Percentiles rank a stretch among this genome's conserved stretches.
Conservation (phyloP, 2,113 vertebrate species). For the Lamprologus sp. region DNA sequence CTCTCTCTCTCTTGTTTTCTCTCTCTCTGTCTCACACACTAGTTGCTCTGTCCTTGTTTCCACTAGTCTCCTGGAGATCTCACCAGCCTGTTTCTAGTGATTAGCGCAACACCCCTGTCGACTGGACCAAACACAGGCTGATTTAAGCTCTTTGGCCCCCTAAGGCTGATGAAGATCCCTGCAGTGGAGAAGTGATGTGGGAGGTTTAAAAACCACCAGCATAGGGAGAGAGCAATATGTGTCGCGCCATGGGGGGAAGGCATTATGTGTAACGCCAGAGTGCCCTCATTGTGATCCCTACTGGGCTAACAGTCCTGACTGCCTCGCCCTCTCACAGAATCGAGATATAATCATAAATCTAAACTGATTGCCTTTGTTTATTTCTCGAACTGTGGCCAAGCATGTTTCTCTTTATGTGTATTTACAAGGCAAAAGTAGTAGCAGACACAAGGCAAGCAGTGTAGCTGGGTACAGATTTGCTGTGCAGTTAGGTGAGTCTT, state of each 20-base stretch:
- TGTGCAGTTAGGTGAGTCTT: background rate
- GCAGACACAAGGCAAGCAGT: background rate
- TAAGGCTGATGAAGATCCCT: slow-evolving; percentile 28
- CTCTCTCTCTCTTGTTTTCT: background rate
- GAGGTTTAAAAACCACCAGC: slow-evolving; percentile 10
- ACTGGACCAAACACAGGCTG: slow-evolving; percentile 33
- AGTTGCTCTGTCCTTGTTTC: background rate
- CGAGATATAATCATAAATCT: background rate
- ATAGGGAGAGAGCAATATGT: slow-evolving; percentile 22
- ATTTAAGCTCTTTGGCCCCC: slow-evolving; percentile 30
- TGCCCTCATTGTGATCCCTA: slow-evolving; percentile 13
- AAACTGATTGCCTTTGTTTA: slow-evolving; percentile 1
- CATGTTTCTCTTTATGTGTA: background rate
- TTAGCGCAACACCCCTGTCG: slow-evolving; percentile 41
- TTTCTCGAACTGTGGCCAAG: background rate
- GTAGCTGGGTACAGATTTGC: background rate
- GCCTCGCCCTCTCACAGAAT: background rate
- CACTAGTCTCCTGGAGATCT: slow-evolving; percentile 28
- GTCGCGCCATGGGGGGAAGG: background rate
- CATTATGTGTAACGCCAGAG: slow-evolving; percentile 20
- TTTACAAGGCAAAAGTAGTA: background rate
- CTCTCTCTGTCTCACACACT: background rate
- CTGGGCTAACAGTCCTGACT: slow-evolving; percentile 3
- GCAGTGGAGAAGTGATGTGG: slow-evolving; percentile 1
- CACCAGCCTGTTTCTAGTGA: slow-evolving; percentile 32